Conservation (phyloP, 2,113 vertebrate species). For the Mungos mungo region DNA sequence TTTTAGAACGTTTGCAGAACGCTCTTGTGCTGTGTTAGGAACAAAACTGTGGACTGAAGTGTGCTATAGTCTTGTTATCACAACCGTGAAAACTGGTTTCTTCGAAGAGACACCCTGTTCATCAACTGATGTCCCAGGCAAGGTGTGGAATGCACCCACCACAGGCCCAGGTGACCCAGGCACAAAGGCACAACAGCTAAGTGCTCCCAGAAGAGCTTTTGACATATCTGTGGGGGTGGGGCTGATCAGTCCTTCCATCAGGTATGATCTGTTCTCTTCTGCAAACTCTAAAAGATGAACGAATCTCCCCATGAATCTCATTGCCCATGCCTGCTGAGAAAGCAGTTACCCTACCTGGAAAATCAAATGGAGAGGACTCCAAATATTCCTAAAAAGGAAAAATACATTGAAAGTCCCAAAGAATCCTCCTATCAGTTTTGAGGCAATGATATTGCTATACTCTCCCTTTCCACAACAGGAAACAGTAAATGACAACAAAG, state of each 20-base stretch:
- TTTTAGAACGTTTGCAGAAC: neutral
- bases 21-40: neutral
- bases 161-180: accelerated
- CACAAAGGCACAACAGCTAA: neutral
- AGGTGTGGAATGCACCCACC: accelerated
- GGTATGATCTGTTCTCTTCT: neutral
- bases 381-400: conserved; percentile 15
- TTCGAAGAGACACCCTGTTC: neutral
- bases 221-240: neutral
- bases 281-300: neutral
- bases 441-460: neutral
- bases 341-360: neutral
- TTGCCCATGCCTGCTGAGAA: neutral
- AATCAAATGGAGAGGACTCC: neutral
- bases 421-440: neutral
- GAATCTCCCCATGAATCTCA: neutral
- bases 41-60: neutral
- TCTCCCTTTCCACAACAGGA: neutral
- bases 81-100: neutral
- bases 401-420: neutral
- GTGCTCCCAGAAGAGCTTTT: neutral
- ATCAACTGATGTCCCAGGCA: neutral
- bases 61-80: too few species aligned
- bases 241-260: neutral
- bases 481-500: neutral